These are phyloP conservation scores for Zonotrichia leucophrys DNA, from an alignment of 2,113 vertebrate species.

Conservation along the genomic window DNA sequence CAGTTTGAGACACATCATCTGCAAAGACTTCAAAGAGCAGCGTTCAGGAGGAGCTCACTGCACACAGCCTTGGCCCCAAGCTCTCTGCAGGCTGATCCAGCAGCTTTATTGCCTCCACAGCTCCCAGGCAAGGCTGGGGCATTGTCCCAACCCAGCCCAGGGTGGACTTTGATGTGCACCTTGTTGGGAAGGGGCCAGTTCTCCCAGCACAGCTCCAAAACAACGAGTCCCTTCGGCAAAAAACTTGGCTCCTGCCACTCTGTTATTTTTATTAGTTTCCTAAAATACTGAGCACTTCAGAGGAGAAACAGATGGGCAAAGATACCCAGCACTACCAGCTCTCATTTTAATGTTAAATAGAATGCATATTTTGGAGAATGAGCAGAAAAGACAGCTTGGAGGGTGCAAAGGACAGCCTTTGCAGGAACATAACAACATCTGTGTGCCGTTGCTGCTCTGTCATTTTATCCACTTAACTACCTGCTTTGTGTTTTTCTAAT, in stretches of 20 bases:
- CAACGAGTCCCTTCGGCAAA: neutral
- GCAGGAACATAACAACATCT: constrained; percentile 9
- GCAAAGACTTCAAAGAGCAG: constrained; percentile 28
- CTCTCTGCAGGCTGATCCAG: neutral
- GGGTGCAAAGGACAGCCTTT: neutral
- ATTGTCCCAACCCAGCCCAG: neutral
- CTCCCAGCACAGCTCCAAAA: neutral
- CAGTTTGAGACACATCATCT: neutral
- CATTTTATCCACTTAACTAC: neutral
- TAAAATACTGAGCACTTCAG: constrained; percentile 37
- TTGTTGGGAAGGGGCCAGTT: neutral
- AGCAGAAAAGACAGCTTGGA: neutral
- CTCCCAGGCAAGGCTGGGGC: neutral
- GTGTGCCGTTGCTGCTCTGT: neutral
- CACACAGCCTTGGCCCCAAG: neutral
- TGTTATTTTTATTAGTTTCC: constrained; percentile 49
- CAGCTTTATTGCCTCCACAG: neutral
- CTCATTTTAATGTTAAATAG: constrained; percentile 27
- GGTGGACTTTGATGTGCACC: neutral
- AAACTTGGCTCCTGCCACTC: neutral
- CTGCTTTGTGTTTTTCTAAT: neutral
- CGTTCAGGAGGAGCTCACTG: neutral
- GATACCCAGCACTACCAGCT: neutral
- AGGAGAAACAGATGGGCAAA: constrained; percentile 52
- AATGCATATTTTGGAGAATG: neutral